Base-by-base conservation (phyloP, 2,888 invertebrate species). In the Agapostemon virescens region DNA sequence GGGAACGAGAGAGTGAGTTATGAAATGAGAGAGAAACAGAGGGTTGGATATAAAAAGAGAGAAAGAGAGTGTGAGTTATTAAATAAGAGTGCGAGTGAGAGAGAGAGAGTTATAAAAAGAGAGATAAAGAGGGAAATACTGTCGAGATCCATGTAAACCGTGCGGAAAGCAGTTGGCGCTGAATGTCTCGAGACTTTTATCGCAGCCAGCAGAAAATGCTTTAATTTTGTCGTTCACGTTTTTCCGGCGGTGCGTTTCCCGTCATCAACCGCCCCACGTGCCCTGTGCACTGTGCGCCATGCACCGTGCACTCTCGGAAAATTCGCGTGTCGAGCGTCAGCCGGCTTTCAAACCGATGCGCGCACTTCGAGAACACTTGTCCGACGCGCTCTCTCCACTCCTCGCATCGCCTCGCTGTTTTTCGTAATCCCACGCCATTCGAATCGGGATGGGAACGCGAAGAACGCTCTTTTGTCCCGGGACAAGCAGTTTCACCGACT, bases 161-260 rank as follows among this genome's bases (percentile, higher is more conserved):
- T 33, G 61, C 61, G 30, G 61, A 33, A 33, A 33, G 33, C 66
- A 38, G 36, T 42, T 42, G 38, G 38, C 23, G 74, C 15, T 42
- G 75, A 76, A 68, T 64, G 67, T 40, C 61, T 30, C 69, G 40
- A 69, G 49, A 40, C 38, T 64, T 45, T 42, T 66, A 55, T 66
- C 52, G 52, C 23, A n/a, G 52, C 36, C 11, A 55, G 36, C 4
- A 23, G 69, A 30, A 77, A 78, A 78, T 66, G 78, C 69, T 78
- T 78, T 78, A 78, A 77, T 78, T 78, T 69, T 58, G 30, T 64
- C 64, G 40, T 26, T 38, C 40, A 55, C 64, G 42, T 69, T 67
- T 76, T 45, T 55, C 38, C 63, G 55, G 58, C 52, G 36, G 20
- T 23, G 58, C 58, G 68, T 75, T 77, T 42, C 49, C 67, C 77